These are phyloP conservation scores for Tachysurus fulvidraco DNA, from an alignment of 2,113 vertebrate species.

Conservation along the genomic window DNA sequence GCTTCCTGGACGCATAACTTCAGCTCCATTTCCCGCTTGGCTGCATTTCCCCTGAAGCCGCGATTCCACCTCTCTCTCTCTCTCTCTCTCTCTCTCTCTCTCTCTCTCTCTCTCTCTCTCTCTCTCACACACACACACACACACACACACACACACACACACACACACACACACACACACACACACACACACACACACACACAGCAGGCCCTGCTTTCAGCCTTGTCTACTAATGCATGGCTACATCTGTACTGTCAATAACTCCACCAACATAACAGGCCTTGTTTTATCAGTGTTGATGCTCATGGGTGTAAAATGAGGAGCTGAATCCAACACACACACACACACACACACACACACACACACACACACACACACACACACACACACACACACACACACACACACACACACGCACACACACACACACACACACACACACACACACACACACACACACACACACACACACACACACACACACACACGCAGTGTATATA, in stretches of 20 bases:
- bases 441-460: background rate
- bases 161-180: slow-evolving; percentile 20
- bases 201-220: background rate
- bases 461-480: background rate
- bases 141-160: slow-evolving; percentile 8
- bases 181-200: slow-evolving; percentile 18
- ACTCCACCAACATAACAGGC: background rate
- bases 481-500: slow-evolving; percentile 10
- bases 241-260: slow-evolving; percentile 19
- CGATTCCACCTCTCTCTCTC: slow-evolving; percentile 12
- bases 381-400: background rate
- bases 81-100: background rate
- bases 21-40: slow-evolving; percentile 42
- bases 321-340: background rate
- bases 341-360: background rate
- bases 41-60: slow-evolving; percentile 33
- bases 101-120: no score
- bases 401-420: background rate
- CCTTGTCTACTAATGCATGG: background rate
- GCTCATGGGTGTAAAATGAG: slow-evolving; percentile 11
- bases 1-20: slow-evolving; percentile 46
- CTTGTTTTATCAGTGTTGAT: slow-evolving; percentile 18
- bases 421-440: slow-evolving; percentile 4
- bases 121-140: slow-evolving; percentile 21
- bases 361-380: background rate